Evolutionary conservation across 2,888 invertebrate species (phyloP).

Genomic region (Ophion slaviceki): DNA sequence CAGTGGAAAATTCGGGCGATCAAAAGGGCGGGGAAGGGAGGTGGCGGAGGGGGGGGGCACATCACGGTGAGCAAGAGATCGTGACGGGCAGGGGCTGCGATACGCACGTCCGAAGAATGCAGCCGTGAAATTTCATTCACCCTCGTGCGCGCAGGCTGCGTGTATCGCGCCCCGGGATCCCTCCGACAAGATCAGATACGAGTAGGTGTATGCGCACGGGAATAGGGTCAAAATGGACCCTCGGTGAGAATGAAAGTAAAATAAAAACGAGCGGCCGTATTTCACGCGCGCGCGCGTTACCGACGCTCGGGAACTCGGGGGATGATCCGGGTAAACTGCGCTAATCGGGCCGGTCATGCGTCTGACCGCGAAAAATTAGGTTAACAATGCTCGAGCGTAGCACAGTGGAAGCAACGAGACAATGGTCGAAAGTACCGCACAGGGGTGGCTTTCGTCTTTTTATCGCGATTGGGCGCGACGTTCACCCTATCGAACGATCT

Average conservation of each 20-base stretch:
- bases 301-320: not conserved
- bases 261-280: not conserved
- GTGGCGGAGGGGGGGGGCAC: not conserved
- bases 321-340: not conserved
- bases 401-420: not conserved
- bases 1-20: constrained; percentile 34
- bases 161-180: constrained; percentile 34
- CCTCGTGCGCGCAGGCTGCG: constrained; percentile 11
- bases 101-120: constrained; percentile 52
- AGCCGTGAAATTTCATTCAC: constrained; percentile 60
- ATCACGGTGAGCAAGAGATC: constrained; percentile 24
- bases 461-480: not conserved
- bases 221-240: constrained; percentile 5
- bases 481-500: not conserved
- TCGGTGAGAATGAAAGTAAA: not conserved
- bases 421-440: not conserved
- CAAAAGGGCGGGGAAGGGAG: not conserved
- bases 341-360: not conserved
- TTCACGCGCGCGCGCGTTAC: not conserved
- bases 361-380: not conserved
- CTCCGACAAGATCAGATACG: constrained; percentile 52
- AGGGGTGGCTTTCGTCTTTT: not conserved
- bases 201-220: not conserved
- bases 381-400: not conserved
- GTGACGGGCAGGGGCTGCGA: constrained; percentile 15